Evolutionary conservation across 1,140 invertebrate species (phyloP).

Genomic region (Cotesia glomerata): DNA sequence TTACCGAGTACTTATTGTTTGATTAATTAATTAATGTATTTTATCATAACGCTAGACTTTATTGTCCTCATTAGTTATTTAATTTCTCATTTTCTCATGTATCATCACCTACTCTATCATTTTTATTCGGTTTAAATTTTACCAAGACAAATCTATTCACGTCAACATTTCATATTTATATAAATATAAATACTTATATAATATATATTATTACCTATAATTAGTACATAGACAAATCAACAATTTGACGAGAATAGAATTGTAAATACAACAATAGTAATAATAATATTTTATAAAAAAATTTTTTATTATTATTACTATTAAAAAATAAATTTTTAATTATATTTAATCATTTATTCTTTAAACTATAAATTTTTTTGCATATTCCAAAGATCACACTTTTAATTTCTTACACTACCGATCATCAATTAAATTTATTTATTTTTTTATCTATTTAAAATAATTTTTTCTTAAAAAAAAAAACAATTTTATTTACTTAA

Average conservation of each 20-base stretch:
- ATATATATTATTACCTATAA: background rate
- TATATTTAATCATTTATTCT: conserved; percentile 11
- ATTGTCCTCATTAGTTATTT: background rate
- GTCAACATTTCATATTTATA: background rate
- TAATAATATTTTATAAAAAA: conserved; percentile 19
- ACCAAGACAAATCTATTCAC: background rate
- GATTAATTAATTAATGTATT: conserved; percentile 5
- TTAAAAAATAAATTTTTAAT: conserved; percentile 31
- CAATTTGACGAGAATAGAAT: conserved; percentile 9
- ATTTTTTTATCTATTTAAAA: conserved; percentile 34
- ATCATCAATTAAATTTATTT: conserved; percentile 15
- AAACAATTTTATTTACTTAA: background rate
- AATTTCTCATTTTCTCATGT: background rate
- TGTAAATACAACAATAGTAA: conserved; percentile 13
- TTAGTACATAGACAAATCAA: background rate
- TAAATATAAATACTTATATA: conserved; percentile 14
- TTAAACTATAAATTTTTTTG: background rate
- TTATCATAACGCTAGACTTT: background rate
- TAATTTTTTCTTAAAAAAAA: background rate
- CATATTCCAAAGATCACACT: conserved; percentile 22
- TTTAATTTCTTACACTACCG: background rate
- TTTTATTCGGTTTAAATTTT: background rate
- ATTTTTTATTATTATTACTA: conserved; percentile 9
- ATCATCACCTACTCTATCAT: conserved; percentile 4
- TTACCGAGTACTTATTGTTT: conserved; percentile 14